phyloP scores from a whole-genome alignment of 2,797 vertebrate genomes.

The Anniella stebbinsi region DNA sequence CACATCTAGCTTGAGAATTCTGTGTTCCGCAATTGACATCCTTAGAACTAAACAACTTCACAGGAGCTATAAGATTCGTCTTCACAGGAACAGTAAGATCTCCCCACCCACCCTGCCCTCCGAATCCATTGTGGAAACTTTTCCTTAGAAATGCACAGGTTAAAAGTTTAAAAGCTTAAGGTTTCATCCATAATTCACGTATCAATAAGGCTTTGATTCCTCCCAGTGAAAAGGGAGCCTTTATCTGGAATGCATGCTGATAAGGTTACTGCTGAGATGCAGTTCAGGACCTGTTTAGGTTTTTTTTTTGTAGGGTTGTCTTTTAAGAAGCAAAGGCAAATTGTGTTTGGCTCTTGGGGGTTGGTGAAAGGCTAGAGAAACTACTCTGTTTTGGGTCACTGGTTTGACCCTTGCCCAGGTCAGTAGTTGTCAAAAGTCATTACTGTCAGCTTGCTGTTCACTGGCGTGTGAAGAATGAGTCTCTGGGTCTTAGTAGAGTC shows the following conservation, averaged over 20 bases:
- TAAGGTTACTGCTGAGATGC: constrained; percentile 56
- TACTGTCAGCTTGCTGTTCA: constrained; percentile 35
- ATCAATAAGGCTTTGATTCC: constrained; percentile 72
- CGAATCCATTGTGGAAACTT: constrained; percentile 63
- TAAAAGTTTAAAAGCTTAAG: constrained; percentile 77
- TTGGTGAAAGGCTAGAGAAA: constrained; percentile 44
- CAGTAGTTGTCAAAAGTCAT: constrained; percentile 53
- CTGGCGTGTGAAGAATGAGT: constrained; percentile 51
- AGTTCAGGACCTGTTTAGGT: constrained; percentile 37
- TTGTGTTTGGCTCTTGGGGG: constrained; percentile 47
- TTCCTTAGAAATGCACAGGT: constrained; percentile 72
- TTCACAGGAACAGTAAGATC: constrained; percentile 47
- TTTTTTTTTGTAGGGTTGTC: constrained; percentile 29
- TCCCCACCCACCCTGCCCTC: constrained; percentile 13
- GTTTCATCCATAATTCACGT: constrained; percentile 78
- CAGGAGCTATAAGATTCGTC: constrained; percentile 43
- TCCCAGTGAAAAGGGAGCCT: constrained; percentile 40
- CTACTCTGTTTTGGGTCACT: constrained; percentile 55
- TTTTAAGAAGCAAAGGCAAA: background rate
- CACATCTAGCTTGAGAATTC: background rate
- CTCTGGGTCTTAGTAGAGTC: constrained; percentile 33
- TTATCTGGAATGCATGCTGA: constrained; percentile 64
- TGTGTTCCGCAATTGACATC: constrained; percentile 14
- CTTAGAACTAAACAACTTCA: constrained; percentile 21
- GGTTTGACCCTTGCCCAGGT: constrained; percentile 33